Evolutionary conservation across 1,140 invertebrate species (phyloP).

Genomic region (Chironomus tepperi): DNA sequence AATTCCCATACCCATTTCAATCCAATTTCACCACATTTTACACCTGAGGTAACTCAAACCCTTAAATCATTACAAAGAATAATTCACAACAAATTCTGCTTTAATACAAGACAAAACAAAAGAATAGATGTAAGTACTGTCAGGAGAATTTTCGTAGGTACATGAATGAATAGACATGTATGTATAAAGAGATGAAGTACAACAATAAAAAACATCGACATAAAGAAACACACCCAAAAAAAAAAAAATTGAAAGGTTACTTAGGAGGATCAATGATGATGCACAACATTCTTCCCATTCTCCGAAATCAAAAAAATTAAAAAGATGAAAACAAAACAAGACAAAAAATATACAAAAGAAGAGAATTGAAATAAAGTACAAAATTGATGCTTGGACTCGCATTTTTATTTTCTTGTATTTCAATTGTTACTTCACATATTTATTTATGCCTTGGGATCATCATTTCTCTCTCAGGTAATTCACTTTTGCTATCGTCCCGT

Average conservation of each 20-base stretch:
- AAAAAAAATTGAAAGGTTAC: constrained; percentile 3
- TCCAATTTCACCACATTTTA: no score
- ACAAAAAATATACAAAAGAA: neutral
- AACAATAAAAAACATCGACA: neutral
- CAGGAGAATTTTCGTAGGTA: neutral
- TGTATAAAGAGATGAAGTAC: neutral
- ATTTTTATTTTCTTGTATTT: no score
- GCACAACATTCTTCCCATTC: neutral
- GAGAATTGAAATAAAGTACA: neutral
- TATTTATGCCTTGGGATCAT: neutral
- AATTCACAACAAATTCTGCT: no score
- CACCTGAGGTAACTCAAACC: no score
- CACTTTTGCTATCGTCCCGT: constrained; percentile 5
- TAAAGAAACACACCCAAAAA: constrained; percentile 3
- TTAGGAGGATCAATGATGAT: constrained; percentile 10
- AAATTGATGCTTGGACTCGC: neutral
- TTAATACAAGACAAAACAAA: no score
- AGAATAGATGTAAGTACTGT: no score
- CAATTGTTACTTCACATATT: constrained; percentile 8
- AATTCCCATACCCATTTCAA: no score
- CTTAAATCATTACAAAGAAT: no score
- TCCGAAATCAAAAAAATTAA: neutral
- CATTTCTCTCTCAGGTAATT: neutral
- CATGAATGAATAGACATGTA: neutral
- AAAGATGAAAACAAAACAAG: neutral